Percentiles rank a stretch among this genome's conserved stretches.
phyloP scores from a whole-genome alignment of 2,113 vertebrate genomes.

The Mastomys coucha region DNA sequence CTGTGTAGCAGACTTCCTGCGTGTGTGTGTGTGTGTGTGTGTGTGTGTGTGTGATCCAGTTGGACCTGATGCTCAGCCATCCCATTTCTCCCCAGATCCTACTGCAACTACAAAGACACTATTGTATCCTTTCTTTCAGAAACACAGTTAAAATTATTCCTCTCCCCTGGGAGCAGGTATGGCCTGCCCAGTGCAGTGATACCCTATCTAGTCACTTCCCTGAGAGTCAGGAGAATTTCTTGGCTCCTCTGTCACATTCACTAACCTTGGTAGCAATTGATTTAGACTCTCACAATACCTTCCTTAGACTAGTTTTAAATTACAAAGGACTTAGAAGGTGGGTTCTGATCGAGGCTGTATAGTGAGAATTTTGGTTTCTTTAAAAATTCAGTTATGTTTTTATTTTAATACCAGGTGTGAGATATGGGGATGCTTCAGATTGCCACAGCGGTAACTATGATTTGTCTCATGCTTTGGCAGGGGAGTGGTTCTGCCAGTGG shows the following conservation, averaged over 20 bases:
- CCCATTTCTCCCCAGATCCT: not conserved
- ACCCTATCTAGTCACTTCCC: not conserved
- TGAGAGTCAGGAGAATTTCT: not conserved
- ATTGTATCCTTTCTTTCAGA: constrained; percentile 28
- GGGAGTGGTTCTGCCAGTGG: too few species aligned
- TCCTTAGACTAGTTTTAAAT: not conserved
- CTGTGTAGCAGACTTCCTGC: not conserved
- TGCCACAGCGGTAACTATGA: too few species aligned
- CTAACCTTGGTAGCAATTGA: not conserved
- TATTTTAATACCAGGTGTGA: too few species aligned
- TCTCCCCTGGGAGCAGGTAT: not conserved
- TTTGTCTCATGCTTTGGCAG: too few species aligned
- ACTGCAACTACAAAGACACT: constrained; percentile 37
- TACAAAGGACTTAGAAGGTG: not conserved
- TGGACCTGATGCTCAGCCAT: not conserved
- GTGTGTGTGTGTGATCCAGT: accelerated
- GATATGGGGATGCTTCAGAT: too few species aligned
- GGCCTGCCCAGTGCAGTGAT: not conserved
- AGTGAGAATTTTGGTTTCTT: too few species aligned
- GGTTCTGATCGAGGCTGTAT: not conserved
- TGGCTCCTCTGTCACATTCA: not conserved
- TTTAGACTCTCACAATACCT: not conserved
- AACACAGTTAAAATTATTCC: not conserved
- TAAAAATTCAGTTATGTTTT: too few species aligned
- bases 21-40: too few species aligned